These are phyloP conservation scores for Acridotheres tristis DNA, from an alignment of 2,797 vertebrate species.

Conservation along the genomic window DNA sequence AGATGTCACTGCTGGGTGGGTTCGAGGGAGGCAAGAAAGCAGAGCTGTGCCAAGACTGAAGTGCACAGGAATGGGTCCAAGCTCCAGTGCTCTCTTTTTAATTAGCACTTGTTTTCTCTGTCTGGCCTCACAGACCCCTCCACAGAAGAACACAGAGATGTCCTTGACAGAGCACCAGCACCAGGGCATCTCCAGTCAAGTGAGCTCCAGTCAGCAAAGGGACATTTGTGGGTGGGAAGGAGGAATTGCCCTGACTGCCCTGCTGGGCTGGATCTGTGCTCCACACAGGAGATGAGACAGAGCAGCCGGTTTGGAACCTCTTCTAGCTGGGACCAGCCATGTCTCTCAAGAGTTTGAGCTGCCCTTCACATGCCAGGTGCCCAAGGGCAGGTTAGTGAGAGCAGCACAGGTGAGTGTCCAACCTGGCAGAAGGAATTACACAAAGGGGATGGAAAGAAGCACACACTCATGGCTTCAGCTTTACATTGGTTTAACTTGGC, in stretches of 20 bases:
- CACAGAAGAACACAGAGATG: background rate
- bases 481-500: background rate
- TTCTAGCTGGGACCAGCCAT: background rate
- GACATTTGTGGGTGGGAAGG: background rate
- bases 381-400: background rate
- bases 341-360: background rate
- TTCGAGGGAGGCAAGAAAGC: background rate
- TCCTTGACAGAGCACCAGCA: background rate
- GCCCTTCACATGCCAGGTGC: background rate
- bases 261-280: background rate
- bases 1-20: background rate
- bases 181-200: background rate
- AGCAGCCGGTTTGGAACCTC: background rate
- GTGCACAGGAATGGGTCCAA: background rate
- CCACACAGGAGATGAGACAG: background rate
- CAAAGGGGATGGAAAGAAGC: background rate
- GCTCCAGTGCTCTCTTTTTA: background rate
- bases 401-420: background rate
- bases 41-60: background rate
- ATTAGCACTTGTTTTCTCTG: background rate
- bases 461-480: background rate
- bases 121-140: background rate
- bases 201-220: background rate
- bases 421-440: background rate
- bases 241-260: background rate